phyloP scores from a whole-genome alignment of 2,797 vertebrate genomes.

The Neosalanx taihuensis region DNA sequence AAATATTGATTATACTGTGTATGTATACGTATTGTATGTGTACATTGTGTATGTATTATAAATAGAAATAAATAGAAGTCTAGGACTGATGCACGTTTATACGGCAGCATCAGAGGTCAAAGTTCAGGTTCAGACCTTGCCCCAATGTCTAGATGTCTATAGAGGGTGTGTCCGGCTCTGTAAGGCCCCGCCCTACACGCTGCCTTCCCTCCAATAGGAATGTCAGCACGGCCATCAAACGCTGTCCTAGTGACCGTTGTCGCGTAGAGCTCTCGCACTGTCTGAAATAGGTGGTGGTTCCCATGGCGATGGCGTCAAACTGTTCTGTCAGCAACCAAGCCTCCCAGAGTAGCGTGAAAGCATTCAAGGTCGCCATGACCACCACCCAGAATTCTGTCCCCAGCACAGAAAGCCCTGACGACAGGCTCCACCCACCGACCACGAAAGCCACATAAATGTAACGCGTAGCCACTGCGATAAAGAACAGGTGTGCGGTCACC shows the following conservation, averaged over 20 bases:
- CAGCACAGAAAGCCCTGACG: conserved; percentile 47
- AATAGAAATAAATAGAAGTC: too few relatives aligned
- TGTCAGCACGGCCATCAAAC: conserved; percentile 54
- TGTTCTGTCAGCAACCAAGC: conserved; percentile 74
- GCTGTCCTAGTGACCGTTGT: conserved; percentile 54
- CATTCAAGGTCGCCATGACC: conserved; percentile 68
- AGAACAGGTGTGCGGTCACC: conserved; percentile 69
- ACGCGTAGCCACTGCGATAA: conserved; percentile 56
- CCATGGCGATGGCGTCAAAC: conserved; percentile 67
- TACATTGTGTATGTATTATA: too few relatives aligned
- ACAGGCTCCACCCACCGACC: conserved; percentile 18
- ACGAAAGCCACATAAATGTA: conserved; percentile 59
- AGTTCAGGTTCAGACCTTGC: not conserved
- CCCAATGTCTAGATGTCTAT: conserved; percentile 63
- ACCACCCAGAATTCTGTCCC: conserved; percentile 74
- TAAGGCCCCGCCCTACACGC: conserved; percentile 31
- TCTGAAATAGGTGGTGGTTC: conserved; percentile 73
- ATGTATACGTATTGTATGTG: too few relatives aligned
- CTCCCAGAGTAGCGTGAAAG: conserved; percentile 73
- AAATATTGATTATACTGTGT: too few relatives aligned
- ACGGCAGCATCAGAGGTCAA: not conserved
- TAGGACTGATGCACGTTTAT: too few relatives aligned
- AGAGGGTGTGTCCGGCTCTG: conserved; percentile 42
- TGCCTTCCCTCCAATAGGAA: conserved; percentile 71
- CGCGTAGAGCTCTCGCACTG: conserved; percentile 36